Evolutionary conservation across 2,888 invertebrate genomes (phyloP), one percentile per base, ranked within the genome.

Genomic region (Trissonchulus latispiculum): DNA sequence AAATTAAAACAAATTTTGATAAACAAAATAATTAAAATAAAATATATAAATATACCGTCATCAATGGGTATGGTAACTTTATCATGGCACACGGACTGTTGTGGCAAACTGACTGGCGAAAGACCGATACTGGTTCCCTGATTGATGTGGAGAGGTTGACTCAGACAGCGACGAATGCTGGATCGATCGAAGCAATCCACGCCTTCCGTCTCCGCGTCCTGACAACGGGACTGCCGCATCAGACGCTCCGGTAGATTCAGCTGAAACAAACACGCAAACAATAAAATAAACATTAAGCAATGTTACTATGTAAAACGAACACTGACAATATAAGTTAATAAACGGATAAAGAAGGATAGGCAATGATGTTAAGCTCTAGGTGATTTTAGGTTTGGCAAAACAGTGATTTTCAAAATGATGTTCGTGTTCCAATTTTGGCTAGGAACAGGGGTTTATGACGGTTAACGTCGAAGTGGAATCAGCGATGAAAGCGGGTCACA

Each of bases 191-290:
- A 48, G 18, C 18, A 59, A 48, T 48, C 48, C 8, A 48, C 23
- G 8, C 8, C 8, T 48, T 48, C 48, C 48, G 48, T 15, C 23
- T 28, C 64, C 33, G 64, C 29, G 29, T 64, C 31, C 28, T 64
- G 64, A 29, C 8, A 36, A 35, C 36, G 3, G 15, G 32, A n/a
- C 28, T 23, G 28, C 36, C 36, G 31, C 69, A 68, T 68, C 36
- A 68, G 36, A 36, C 69, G 69, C 33, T 36, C 36, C 69, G 69
- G 69, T 8, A 68, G 69, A 68, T 68, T 68, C n/a, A 68, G 69
- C 69, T 68, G 36, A 68, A 68, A 68, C 28, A 64, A 64, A 59
- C n/a, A 59, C n/a, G 18, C 18, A 59, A 59, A 59, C 59, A 59
- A 59, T n/a, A n/a, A n/a, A n/a, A n/a, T n/a, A n/a, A n/a, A n/a